Percentiles rank a stretch among this genome's conserved stretches.
phyloP scores from a whole-genome alignment of 1,140 invertebrate species.

The Lucilia sericata region DNA sequence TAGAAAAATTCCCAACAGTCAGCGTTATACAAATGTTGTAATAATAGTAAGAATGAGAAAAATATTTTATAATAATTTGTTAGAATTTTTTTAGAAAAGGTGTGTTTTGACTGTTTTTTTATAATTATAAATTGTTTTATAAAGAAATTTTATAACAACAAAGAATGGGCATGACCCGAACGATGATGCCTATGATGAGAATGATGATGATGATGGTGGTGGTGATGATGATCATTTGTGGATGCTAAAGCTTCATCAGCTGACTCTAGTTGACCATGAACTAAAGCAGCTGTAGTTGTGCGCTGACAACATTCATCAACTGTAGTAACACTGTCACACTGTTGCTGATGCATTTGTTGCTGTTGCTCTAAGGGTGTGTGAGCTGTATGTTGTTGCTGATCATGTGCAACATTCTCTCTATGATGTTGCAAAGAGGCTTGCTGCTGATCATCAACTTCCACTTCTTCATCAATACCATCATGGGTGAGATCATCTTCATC shows the following conservation, averaged over 20 bases:
- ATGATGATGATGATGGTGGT: constrained; percentile 36
- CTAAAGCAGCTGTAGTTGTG: constrained; percentile 30
- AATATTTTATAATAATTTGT: neutral
- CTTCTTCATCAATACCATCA: constrained; percentile 32
- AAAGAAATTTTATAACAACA: constrained; percentile 35
- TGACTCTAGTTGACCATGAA: neutral
- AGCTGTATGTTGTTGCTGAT: constrained; percentile 55
- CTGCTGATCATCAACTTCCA: constrained; percentile 32
- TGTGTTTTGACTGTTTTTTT: neutral
- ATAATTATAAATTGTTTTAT: neutral
- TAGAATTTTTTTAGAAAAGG: neutral
- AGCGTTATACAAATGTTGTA: neutral
- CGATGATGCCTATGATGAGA: constrained; percentile 41
- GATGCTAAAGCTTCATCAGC: neutral
- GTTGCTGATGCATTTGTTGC: constrained; percentile 45
- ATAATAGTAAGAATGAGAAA: neutral
- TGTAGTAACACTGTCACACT: constrained; percentile 54
- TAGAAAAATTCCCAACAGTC: neutral
- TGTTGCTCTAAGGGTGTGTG: constrained; percentile 47
- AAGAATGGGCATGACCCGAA: constrained; percentile 14
- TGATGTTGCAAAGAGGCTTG: constrained; percentile 28
- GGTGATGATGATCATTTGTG: constrained; percentile 25
- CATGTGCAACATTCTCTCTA: neutral
- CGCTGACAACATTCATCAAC: constrained; percentile 51
- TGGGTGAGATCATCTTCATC: constrained; percentile 34